Evolutionary conservation across 37 sponge, comb jelly and placozoan genomes (phyloP), one percentile per base, ranked within the genome.

Genomic region (Corticium candelabrum): DNA sequence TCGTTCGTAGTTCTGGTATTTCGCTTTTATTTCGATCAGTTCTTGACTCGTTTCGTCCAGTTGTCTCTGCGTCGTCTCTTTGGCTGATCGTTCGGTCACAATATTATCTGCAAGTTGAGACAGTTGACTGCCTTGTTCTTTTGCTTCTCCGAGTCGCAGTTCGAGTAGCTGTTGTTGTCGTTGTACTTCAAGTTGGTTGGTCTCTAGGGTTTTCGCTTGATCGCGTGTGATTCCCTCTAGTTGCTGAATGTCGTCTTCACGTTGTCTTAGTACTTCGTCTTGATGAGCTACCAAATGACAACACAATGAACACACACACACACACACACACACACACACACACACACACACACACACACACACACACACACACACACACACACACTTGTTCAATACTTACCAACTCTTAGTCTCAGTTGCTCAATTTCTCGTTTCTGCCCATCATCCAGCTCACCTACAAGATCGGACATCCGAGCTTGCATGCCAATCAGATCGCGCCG

Each of bases 341-440:
- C 71, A 38, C 39, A 82, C 39, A 82, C 76, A 82, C 41, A 50
- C 76, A 82, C 39, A 37, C 77, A 82, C 82, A 76, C 67, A 77
- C 67, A 37, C 11, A 40, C 41, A 68, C 68, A 82, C 38, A 41
- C 62, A 74, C 75, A 31, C 76, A 74, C 76, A 37, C 11, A 40
- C 41, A 68, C 68, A 82, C 38, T 36, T 37, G 41, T 67, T 2
- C 76, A 50, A 50, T 21, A 27, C 62, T 50, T 50, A 50, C 62
- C 21, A 27, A 21, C 11, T 50, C 21, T 50, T 50, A 27, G 11
- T 21, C 21, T 50, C 15, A 50, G 62, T 21, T 50, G 15, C 21
- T 50, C 62, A 27, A 50, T 50, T 21, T 11, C 21, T 21, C 62
- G 11, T 50, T 50, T 50, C 62, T 50, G 62, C 21, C 62, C 21